Evolutionary conservation across 2,797 vertebrate genomes (phyloP), one percentile per base, ranked within the genome.

Genomic region (Syngnathus rostellatus): DNA sequence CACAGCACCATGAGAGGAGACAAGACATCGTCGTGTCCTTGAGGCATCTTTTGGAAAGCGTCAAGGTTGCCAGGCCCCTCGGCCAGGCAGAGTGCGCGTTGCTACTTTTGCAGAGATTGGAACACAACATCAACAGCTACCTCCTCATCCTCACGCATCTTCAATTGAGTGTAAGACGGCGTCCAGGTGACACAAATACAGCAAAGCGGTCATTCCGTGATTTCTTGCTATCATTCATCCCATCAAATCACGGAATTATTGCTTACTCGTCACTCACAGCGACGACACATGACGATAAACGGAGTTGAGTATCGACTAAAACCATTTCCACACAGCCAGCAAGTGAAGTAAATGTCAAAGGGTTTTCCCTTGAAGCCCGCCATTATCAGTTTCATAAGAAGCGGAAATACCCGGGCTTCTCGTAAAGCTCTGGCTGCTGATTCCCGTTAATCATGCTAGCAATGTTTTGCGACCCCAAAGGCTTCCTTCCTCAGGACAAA

Each of bases 51-150:
- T 37, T 53, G 8, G 78, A 87, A 72, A 76, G 82, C 72, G 80
- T 90, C 69, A 77, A 67, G 60, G 66, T 50, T 25, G 72, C 77
- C 50, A 85, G 59, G 68, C 67, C 60, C 12, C 46, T 48, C 25
- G 70, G 59, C 68, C 80, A 76, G 55, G 57, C 83, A 51, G 77
- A 68, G 68, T 90, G 90, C 76, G 77, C 51, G 1, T 31, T 72
- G 63, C 69, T 64, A 8, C 62, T 87, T 16, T 82, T 91, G 75
- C 80, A 79, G 69, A 80, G 69, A 70, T 72, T 90, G 68, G 79
- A 89, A 61, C 84, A 72, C 68, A 91, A 85, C 77, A 72, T 89
- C 69, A 81, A 77, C 71, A 89, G 89, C 82, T 88, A 91, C 80
- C 78, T 85, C 75, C 80, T 80, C 61, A 81, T 89, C 53, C 69